These are phyloP conservation scores for Sthenelais limicola DNA, from an alignment of 2,888 invertebrate species.

Conservation along the genomic window DNA sequence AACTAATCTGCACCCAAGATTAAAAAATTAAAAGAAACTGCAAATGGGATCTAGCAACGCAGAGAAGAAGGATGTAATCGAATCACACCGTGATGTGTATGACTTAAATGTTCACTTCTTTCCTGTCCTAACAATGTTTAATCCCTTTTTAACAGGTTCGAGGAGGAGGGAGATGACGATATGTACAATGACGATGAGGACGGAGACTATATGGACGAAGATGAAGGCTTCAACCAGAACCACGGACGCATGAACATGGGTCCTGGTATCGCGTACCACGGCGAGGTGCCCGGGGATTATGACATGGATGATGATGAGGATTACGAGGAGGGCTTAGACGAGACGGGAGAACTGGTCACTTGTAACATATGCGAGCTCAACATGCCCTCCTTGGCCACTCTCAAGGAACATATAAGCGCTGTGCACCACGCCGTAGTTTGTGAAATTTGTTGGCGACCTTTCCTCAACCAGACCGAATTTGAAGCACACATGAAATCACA, in stretches of 20 bases:
- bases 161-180: constrained; percentile 27
- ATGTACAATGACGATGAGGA: constrained; percentile 12
- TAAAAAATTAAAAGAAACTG: too few species aligned
- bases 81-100: too few species aligned
- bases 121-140: too few species aligned
- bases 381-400: not conserved
- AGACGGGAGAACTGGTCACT: not conserved
- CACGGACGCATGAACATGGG: constrained; percentile 20
- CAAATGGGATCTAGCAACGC: too few species aligned
- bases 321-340: constrained; percentile 9
- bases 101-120: too few species aligned
- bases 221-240: constrained; percentile 12
- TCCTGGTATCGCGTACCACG: too few species aligned
- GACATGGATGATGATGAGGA: constrained; percentile 26
- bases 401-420: constrained; percentile 10
- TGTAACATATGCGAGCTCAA: constrained; percentile 26
- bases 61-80: too few species aligned
- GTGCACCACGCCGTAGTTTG: constrained; percentile 28
- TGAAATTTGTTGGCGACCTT: constrained; percentile 23
- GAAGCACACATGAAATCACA: constrained; percentile 2
- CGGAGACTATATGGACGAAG: constrained; percentile 25
- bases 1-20: too few species aligned
- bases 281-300: not conserved
- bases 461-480: constrained; percentile 7
- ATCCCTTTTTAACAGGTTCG: constrained; percentile 1